Base-by-base conservation (phyloP, 2,888 invertebrate genomes). In the Nephrotoma guestfalica region DNA sequence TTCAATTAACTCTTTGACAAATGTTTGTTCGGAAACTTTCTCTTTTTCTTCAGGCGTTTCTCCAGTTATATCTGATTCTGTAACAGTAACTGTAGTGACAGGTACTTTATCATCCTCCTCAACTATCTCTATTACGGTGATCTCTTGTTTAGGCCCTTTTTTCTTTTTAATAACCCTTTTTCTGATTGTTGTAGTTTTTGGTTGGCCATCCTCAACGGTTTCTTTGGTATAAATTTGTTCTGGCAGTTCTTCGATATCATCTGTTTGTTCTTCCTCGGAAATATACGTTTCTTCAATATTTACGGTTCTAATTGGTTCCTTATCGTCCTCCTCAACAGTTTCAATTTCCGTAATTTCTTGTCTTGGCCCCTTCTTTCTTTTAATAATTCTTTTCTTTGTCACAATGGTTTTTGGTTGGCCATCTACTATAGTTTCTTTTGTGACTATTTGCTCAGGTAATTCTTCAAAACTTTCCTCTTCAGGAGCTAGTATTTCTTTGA, bases 311-410 rank as follows among this genome's bases (percentile, higher is more conserved):
- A 90, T 88, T n/a, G 92, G 92, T 87, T 90, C 88, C 88, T 90
- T 89, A 11, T 89, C 91, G 88, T 91, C 91, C 89, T 91, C 90
- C 88, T 90, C 89, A 87, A 91, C 89, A 86, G 91, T 91, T 87
- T 91, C 89, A 88, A 92, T 90, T 89, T 91, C 90, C 0, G 91
- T 92, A 40, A 91, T 89, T 88, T 92, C 90, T 86, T 91, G 89
- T 89, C 90, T 91, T 86, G 88, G 87, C 86, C 90, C 91, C 88
- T 88, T 90, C 1, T 89, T 89, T 89, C 90, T 91, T 87, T 89
- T 90, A 87, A 91, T 90, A 43, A 90, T 89, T 40, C 90, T 88
- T 57, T 89, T 90, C 86, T 89, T 90, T 18, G 89, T 88, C 4
- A 89, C 88, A 88, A 89, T 89, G 89, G 90, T 88, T 88, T 30